Percentiles rank a stretch among this genome's conserved stretches.
Evolutionary conservation across 2,797 vertebrate species (phyloP).

Genomic region (Fistularia tabacaria): DNA sequence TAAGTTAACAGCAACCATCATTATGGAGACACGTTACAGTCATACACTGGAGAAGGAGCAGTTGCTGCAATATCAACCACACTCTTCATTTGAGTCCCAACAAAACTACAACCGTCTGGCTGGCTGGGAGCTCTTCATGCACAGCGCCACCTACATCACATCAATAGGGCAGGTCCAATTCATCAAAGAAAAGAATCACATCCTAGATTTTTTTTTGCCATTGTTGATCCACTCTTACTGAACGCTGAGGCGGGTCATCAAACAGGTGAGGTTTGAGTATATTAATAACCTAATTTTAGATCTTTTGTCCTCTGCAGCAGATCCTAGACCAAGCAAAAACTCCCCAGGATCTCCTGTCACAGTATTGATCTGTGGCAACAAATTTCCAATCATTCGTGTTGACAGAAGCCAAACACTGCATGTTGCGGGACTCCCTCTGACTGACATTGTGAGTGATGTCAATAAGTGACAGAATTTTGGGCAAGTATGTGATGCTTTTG

Average conservation of each 20-base stretch:
- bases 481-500: background rate
- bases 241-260: conserved; percentile 15
- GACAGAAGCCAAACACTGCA: too few relatives aligned
- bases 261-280: conserved; percentile 46
- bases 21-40: conserved; percentile 50
- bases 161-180: conserved; percentile 35
- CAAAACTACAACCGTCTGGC: conserved; percentile 25
- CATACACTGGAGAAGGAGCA: conserved; percentile 51
- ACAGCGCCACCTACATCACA: conserved; percentile 18
- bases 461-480: conserved; percentile 6
- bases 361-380: conserved; percentile 47
- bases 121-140: conserved; percentile 53
- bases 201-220: conserved; percentile 8
- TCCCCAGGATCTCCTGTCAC: conserved; percentile 28
- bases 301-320: conserved; percentile 38
- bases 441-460: background rate
- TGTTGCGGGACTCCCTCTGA: too few relatives aligned
- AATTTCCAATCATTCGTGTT: too few relatives aligned
- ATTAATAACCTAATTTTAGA: conserved; percentile 59
- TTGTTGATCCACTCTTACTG: conserved; percentile 35
- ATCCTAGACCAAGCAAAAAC: conserved; percentile 36
- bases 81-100: background rate
- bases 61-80: background rate
- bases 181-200: conserved; percentile 41
- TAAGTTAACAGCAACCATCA: conserved; percentile 37